Evolutionary conservation across 2,888 invertebrate genomes (phyloP).

Genomic region (Lasioglossum villosulum): DNA sequence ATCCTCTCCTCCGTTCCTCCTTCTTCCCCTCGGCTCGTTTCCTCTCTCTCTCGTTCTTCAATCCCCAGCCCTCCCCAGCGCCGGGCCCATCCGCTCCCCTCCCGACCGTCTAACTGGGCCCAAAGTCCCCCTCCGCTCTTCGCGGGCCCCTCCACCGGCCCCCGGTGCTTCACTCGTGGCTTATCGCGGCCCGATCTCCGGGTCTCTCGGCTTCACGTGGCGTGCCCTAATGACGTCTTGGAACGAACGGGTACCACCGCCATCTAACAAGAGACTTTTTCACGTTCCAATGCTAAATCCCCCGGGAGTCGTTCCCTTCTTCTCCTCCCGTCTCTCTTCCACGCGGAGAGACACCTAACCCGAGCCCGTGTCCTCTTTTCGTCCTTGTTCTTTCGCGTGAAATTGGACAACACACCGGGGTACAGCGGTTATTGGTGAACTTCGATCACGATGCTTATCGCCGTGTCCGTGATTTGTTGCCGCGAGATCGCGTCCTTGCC

Average conservation of each 20-base stretch:
- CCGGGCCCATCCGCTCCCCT: background rate
- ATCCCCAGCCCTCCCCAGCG: conserved; percentile 10
- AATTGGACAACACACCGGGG: background rate
- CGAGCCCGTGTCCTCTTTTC: conserved; percentile 5
- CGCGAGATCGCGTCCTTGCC: conserved; percentile 35
- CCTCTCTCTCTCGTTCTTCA: conserved; percentile 26
- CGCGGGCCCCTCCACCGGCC: conserved; percentile 40
- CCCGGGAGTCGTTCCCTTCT: conserved; percentile 60
- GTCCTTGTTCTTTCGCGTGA: conserved; percentile 31
- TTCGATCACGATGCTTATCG: conserved; percentile 59
- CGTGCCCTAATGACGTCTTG: conserved; percentile 83
- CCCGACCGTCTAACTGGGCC: conserved; percentile 45
- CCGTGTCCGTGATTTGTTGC: conserved; percentile 59
- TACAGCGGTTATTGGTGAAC: conserved; percentile 42
- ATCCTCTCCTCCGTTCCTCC: conserved; percentile 69
- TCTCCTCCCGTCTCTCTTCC: conserved; percentile 7
- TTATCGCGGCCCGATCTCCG: conserved; percentile 77
- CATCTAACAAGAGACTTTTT: conserved; percentile 80
- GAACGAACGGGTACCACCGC: conserved; percentile 78
- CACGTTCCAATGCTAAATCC: conserved; percentile 83
- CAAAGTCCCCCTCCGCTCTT: conserved; percentile 48
- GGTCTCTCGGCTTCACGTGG: conserved; percentile 80
- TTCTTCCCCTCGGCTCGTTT: conserved; percentile 32
- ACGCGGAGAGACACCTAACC: conserved; percentile 4
- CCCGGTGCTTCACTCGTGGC: conserved; percentile 47